Evolutionary conservation across 2,797 vertebrate species (phyloP).

Genomic region (Cygnus olor): DNA sequence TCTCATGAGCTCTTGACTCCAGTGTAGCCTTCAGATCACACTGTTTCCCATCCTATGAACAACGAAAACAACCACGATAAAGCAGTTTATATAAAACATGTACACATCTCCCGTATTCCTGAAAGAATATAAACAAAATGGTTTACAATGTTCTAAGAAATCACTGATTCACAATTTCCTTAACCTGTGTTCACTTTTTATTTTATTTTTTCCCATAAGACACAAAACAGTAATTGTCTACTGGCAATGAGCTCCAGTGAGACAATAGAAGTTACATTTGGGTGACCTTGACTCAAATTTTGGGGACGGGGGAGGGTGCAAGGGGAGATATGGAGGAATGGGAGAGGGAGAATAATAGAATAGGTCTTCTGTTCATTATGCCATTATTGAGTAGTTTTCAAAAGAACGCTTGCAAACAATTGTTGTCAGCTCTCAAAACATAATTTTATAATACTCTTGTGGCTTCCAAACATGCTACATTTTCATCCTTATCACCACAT

Average conservation of each 20-base stretch:
- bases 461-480: constrained; percentile 41
- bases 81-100: neutral
- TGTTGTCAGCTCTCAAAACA: constrained; percentile 60
- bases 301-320: neutral
- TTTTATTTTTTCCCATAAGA: neutral
- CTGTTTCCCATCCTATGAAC: neutral
- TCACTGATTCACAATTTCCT: neutral
- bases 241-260: neutral
- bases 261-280: neutral
- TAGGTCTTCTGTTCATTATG: neutral
- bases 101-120: neutral
- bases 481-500: constrained; percentile 63
- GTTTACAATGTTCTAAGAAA: neutral
- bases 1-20: neutral
- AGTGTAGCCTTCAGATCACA: neutral
- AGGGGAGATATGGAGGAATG: too few species aligned
- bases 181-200: neutral
- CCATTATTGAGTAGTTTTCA: neutral
- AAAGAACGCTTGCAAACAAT: constrained; percentile 21
- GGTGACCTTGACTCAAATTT: constrained; percentile 9
- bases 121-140: neutral
- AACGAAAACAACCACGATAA: neutral
- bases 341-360: neutral
- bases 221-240: neutral
- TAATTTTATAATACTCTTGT: constrained; percentile 54